phyloP scores from a whole-genome alignment of 2,888 invertebrate genomes.

The Urechis unicinctus region DNA sequence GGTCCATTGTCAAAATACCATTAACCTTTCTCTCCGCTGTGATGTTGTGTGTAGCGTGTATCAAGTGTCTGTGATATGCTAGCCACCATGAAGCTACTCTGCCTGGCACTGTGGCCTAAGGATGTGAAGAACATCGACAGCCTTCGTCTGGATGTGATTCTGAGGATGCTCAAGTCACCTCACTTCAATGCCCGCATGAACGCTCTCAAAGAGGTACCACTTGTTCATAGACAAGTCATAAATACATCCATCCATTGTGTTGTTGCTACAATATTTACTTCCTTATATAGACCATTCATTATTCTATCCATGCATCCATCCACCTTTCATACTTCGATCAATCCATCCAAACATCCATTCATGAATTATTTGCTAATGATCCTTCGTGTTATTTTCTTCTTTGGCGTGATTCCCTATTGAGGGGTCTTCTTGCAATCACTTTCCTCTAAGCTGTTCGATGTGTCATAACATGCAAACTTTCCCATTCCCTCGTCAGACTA shows the following conservation, averaged over 20 bases:
- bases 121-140: slow-evolving; percentile 48
- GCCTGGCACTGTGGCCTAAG: slow-evolving; percentile 49
- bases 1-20: neutral
- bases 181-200: slow-evolving; percentile 55
- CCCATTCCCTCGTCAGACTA: too few species aligned
- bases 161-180: slow-evolving; percentile 53
- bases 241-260: too few species aligned
- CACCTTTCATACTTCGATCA: too few species aligned
- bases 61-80: slow-evolving; percentile 50
- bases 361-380: too few species aligned
- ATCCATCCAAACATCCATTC: too few species aligned
- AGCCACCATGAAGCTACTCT: slow-evolving; percentile 49
- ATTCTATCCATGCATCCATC: too few species aligned
- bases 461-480: too few species aligned
- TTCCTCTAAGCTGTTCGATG: too few species aligned
- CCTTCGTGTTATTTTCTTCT: neutral
- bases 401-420: neutral
- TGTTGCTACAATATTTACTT: too few species aligned
- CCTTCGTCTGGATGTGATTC: slow-evolving; percentile 46
- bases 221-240: neutral
- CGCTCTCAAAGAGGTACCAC: slow-evolving; percentile 54
- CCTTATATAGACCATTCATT: too few species aligned
- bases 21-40: neutral
- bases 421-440: too few species aligned
- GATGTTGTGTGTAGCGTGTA: slow-evolving; percentile 38